These are phyloP conservation scores for Macrostomum lignano DNA, from an alignment of 1,140 invertebrate genomes.

Conservation along the genomic window DNA sequence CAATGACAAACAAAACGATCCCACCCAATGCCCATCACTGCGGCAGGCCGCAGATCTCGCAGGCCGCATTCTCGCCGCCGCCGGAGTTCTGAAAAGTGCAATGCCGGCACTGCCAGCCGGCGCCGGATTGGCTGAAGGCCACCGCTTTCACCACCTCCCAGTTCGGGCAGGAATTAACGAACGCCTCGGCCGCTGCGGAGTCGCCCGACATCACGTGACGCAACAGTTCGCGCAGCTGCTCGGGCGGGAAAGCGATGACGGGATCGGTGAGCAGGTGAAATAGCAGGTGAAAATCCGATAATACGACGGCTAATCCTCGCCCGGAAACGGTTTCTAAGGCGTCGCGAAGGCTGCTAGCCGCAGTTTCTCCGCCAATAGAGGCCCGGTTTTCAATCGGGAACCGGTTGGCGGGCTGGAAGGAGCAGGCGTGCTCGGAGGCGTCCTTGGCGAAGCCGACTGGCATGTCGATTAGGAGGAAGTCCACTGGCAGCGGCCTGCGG, in stretches of 20 bases:
- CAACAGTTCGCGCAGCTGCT: neutral
- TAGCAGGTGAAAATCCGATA: neutral
- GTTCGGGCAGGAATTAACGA: neutral
- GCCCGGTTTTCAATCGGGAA: conserved; percentile 5
- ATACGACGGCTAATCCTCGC: neutral
- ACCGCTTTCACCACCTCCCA: neutral
- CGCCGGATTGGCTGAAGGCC: neutral
- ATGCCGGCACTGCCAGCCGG: neutral
- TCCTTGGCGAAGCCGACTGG: conserved; percentile 2
- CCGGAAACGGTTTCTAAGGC: neutral
- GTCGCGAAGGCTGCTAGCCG: neutral
- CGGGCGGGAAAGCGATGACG: neutral
- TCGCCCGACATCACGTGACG: neutral
- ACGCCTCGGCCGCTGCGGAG: neutral
- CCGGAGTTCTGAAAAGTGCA: neutral
- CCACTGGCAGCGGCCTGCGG: conserved; percentile 5
- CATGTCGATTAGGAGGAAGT: conserved; percentile 4
- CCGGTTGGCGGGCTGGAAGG: neutral
- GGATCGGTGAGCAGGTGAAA: neutral
- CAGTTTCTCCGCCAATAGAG: neutral
- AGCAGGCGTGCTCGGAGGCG: neutral
- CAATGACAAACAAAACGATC: too few species aligned
- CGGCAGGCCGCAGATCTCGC: conserved; percentile 2
- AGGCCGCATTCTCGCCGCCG: neutral
- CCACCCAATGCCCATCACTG: too few species aligned